Evolutionary conservation across 2,888 invertebrate genomes (phyloP), one percentile per base, ranked within the genome.

Genomic region (Polymixis flavicincta): DNA sequence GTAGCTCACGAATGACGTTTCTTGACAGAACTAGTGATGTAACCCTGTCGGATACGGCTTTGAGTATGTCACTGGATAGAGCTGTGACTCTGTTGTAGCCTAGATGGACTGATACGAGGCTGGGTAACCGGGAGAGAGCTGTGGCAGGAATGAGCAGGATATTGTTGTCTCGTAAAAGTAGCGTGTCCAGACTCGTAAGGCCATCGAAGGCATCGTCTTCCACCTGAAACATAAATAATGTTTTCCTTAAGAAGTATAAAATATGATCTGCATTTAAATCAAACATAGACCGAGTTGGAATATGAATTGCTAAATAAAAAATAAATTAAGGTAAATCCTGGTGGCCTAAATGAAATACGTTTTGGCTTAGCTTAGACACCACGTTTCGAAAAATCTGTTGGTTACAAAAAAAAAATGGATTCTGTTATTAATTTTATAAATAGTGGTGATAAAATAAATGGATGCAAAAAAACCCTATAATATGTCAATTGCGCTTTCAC

Each of bases 191-290:
- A 85, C 97, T 98, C 52, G 97, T 97, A 81, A 99, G 93, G 0
- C 99, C 99, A 90, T 98, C 98, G 88, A 99, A 98, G 0, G 98
- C 98, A 83, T 98, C 98, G 88, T 98, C 98, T 95, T 99, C 98
- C 78, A 99, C 98, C 98, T 98, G 94, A 37, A 92, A 91, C 19
- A 66, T 76, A 77, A 70, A 73, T 37, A 54, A 59, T 5, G 19
- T 50, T 75, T 69, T 45, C 2, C 4, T 32, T 45, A 55, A n/a
- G 7, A 2, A 25, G 0, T 50, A 1, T 50, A 25, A 57, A 19
- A 67, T 9, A n/a, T 67, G 19, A 67, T 28, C 19, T 52, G 54
- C 17, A 71, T 66, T 71, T 54, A 19, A 2, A 66, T 37, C 25
- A 2, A 60, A 60, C 11, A 52, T n/a, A 9, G 25, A 55, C 37